phyloP scores from a whole-genome alignment of 2,113 vertebrate genomes.

The Callorhinus ursinus region DNA sequence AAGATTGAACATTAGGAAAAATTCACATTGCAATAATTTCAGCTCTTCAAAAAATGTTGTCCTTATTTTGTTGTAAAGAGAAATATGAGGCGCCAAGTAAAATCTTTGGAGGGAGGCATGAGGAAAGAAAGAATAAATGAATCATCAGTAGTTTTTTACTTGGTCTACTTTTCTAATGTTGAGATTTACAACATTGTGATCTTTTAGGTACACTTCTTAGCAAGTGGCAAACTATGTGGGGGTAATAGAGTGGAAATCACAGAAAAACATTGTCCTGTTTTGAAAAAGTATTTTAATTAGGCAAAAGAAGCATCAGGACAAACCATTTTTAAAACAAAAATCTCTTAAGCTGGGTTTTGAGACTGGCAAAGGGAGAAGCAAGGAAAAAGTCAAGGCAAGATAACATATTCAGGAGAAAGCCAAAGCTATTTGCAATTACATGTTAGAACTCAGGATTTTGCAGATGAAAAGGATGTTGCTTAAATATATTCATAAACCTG shows the following conservation, averaged over 20 bases:
- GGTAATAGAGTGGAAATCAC: slow-evolving; percentile 69
- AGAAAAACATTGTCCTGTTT: slow-evolving; percentile 67
- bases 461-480: slow-evolving; percentile 65
- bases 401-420: slow-evolving; percentile 67
- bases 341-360: slow-evolving; percentile 31
- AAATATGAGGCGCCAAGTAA: slow-evolving; percentile 33
- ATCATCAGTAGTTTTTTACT: slow-evolving; percentile 6
- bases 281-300: slow-evolving; percentile 75
- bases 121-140: neutral
- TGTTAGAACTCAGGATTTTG: slow-evolving; percentile 66
- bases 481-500: slow-evolving; percentile 70
- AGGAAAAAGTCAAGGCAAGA: slow-evolving; percentile 68
- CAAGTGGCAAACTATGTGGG: neutral
- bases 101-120: neutral
- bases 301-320: slow-evolving; percentile 70
- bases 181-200: slow-evolving; percentile 17
- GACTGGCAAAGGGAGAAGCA: slow-evolving; percentile 48
- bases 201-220: slow-evolving; percentile 50
- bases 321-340: slow-evolving; percentile 69
- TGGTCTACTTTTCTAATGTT: slow-evolving; percentile 7
- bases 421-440: slow-evolving; percentile 65
- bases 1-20: slow-evolving; percentile 37
- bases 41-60: slow-evolving; percentile 7
- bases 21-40: slow-evolving; percentile 55
- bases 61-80: slow-evolving; percentile 52